Base-by-base conservation (phyloP, 2,797 vertebrate species). In the Falco biarmicus region DNA sequence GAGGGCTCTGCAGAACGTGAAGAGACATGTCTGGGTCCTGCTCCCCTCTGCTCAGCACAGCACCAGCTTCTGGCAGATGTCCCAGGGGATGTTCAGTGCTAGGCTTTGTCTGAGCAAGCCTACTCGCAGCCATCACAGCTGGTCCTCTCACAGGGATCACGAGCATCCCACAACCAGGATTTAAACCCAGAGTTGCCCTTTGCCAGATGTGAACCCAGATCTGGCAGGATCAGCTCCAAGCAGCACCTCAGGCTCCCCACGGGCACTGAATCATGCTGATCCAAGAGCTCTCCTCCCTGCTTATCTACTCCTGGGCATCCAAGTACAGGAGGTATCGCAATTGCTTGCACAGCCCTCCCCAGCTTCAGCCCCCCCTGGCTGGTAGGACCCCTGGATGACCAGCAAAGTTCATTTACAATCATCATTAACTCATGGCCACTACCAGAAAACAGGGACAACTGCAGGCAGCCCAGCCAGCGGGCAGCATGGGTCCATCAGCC, bases 371-470 rank as follows among this genome's bases (percentile, higher is more conserved):
- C 34, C 34, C 3, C 3, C 3, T 8, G 25, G 53, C 85, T 20
- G n/a, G 13, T 16, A 22, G 57, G 25, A 53, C 2, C 15, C 28
- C 16, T 1, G 51, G 10, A 8, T 1, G 1, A 22, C 7, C 56
- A 10, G 22, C 61, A 70, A 32, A 14, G 34, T n/a, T 53, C 34
- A 6, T 1, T 53, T 39, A 17, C 2, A 0, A 0, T 0, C 57
- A 22, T 3, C 63, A 20, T 32, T 7, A 43, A 24, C 54, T 74
- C 20, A 1, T 1, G 17, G 50, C 20, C 5, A 1, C 47, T 34
- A 2, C 34, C 60, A 16, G 50, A n/a, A 53, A 69, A 48, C 0
- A 0, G 32, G 68, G 21, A 51, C 43, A 31, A 5, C 18, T 2
- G 1, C 3, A 1, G n/a, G 39, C 16, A 51, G 56, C 17, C 5